Base-by-base conservation (phyloP, 2,797 vertebrate species). In the Mormyrus proboscirostris region DNA sequence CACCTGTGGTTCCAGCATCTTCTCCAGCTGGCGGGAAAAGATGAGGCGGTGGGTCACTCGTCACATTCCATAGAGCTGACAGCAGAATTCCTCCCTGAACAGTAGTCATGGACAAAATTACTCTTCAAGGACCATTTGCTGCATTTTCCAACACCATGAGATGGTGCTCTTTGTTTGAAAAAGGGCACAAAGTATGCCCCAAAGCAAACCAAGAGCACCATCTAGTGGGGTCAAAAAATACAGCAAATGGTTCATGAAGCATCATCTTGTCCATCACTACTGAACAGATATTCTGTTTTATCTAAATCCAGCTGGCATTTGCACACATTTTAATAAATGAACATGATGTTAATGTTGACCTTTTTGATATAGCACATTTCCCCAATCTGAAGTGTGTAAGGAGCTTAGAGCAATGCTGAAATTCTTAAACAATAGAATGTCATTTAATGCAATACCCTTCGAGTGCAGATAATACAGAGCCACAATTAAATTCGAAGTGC, bases 1-100 rank as follows among this genome's bases (percentile, higher is more conserved):
- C 90, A 99, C 97, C 93, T 98, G 97, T 0, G 97, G 96, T 93
- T 99, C 98, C 93, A 99, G 91, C 98, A 99, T 99, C 96, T 98
- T 99, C 94, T 99, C 98, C 94, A 98, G 92, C 98, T 99, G 89
- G n/a, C 87, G 1, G 44, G 2, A 55, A 76, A 38, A 65, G 19
- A 82, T 22, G 47, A 47, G 57, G 59, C 19, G 25, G 41, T 22
- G 16, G 89, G 57, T 65, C 33, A 49, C 4, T 33, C 4, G 5
- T 41, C 38, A 41, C 9, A n/a, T n/a, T 44, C 79, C 33, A 29
- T 29, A 65, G 25, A 65, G 9, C 59, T 65, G 59, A 29, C 22
- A 25, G n/a, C 59, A 65, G 59, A 65, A 65, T 65, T 25, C 59
- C 22, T 65, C 59, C 59, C 29, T 19, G 69, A 16, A 41, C 33